Conservation (phyloP, 2,113 vertebrate species). For the Drymodes brunneopygia region DNA sequence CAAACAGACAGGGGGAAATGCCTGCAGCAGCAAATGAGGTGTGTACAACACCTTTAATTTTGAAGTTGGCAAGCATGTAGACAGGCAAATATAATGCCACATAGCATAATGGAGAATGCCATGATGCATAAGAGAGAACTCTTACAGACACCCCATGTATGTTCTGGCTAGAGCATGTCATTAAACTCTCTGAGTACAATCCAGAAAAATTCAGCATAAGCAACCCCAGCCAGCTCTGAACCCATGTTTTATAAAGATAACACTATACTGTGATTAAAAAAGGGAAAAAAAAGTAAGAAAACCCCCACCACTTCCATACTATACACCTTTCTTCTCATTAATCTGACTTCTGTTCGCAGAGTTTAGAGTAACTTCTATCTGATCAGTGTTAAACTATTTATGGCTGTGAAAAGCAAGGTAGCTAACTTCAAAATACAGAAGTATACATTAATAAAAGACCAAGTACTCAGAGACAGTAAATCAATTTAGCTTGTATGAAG, state of each 20-base stretch:
- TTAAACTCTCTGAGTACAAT: neutral
- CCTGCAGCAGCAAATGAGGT: neutral
- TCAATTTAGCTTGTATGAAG: neutral
- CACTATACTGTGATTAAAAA: neutral
- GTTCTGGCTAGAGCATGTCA: neutral
- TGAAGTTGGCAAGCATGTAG: neutral
- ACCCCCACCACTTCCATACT: fast-evolving
- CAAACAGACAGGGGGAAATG: neutral
- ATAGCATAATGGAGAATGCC: neutral
- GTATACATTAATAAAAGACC: neutral
- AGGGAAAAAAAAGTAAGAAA: neutral
- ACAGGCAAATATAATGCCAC: neutral
- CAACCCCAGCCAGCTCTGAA: neutral
- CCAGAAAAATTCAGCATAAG: neutral
- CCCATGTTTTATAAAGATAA: neutral
- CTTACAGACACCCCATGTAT: neutral
- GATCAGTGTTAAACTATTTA: neutral
- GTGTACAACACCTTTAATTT: neutral
- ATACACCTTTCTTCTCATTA: neutral
- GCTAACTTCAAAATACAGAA: neutral
- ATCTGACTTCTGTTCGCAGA: neutral
- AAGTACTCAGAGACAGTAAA: neutral
- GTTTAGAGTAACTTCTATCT: neutral
- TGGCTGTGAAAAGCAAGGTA: neutral
- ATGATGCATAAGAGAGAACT: neutral